Percentiles rank a stretch among this genome's conserved stretches.
Conservation (phyloP, 2,797 vertebrate species). For the Acipenser transmontanus region DNA sequence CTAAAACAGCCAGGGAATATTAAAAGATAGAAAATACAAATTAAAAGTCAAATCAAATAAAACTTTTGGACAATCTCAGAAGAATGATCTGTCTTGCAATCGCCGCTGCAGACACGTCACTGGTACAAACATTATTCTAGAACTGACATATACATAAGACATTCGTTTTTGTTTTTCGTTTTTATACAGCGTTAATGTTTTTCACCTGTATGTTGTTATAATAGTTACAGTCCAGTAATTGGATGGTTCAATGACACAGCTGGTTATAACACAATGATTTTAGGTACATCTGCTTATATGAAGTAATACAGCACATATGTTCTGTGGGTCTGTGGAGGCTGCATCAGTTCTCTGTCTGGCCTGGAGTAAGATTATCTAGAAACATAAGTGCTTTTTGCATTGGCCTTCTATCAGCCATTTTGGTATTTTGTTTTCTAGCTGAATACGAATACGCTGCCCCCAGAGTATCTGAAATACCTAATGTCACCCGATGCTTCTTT, state of each 20-base stretch:
- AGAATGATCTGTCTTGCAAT: conserved; percentile 36
- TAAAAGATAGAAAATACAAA: conserved; percentile 9
- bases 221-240: not conserved
- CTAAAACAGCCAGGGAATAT: conserved; percentile 20
- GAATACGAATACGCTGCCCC: not conserved
- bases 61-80: conserved; percentile 12
- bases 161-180: conserved; percentile 8
- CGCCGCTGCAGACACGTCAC: conserved; percentile 16
- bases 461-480: not conserved
- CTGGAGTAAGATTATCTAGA: not conserved
- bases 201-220: no score
- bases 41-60: no score
- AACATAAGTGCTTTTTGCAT: not conserved
- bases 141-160: conserved; percentile 43
- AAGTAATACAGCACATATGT: not conserved
- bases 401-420: conserved; percentile 5
- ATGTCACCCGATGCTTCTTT: not conserved
- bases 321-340: conserved; percentile 2
- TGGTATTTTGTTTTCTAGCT: conserved; percentile 1
- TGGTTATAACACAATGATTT: not conserved
- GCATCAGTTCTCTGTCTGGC: not conserved
- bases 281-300: not conserved
- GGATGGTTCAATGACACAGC: not conserved
- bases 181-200: no score
- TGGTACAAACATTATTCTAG: conserved; percentile 36